phyloP scores from a whole-genome alignment of 2,797 vertebrate genomes.

The Tamandua tetradactyla region DNA sequence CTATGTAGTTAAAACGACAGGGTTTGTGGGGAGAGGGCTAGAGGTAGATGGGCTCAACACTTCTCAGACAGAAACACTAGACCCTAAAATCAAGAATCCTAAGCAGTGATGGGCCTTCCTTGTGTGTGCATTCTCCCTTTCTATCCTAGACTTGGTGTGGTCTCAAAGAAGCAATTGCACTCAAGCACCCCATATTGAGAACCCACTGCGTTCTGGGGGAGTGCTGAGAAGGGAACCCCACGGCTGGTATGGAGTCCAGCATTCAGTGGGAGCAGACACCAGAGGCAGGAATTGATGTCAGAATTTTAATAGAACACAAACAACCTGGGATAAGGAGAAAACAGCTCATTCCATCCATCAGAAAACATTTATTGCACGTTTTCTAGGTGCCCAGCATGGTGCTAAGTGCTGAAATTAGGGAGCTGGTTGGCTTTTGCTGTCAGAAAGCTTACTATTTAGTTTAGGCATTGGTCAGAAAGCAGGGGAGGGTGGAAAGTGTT shows the following conservation, averaged over 20 bases:
- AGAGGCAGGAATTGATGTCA: neutral
- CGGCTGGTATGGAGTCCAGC: fast-evolving
- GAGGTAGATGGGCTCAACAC: neutral
- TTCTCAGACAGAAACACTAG: neutral
- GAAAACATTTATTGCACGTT: neutral
- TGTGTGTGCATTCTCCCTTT: too few species aligned
- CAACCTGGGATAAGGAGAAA: neutral
- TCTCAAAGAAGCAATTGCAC: neutral
- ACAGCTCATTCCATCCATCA: neutral
- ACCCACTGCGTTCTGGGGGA: fast-evolving
- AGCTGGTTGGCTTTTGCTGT: neutral
- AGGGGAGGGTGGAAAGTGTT: neutral
- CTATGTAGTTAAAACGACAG: neutral
- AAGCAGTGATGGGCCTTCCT: fast-evolving
- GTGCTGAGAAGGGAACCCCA: too few species aligned
- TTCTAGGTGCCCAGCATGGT: fast-evolving
- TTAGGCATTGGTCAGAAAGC: neutral
- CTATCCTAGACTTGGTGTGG: neutral
- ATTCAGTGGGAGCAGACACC: fast-evolving
- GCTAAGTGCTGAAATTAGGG: neutral
- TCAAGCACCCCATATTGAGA: fast-evolving
- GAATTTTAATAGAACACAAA: neutral
- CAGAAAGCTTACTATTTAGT: neutral
- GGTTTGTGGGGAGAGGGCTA: neutral
- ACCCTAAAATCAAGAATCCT: neutral